Base-by-base conservation (phyloP, 2,888 invertebrate species). In the Ormyrus nitidulus region DNA sequence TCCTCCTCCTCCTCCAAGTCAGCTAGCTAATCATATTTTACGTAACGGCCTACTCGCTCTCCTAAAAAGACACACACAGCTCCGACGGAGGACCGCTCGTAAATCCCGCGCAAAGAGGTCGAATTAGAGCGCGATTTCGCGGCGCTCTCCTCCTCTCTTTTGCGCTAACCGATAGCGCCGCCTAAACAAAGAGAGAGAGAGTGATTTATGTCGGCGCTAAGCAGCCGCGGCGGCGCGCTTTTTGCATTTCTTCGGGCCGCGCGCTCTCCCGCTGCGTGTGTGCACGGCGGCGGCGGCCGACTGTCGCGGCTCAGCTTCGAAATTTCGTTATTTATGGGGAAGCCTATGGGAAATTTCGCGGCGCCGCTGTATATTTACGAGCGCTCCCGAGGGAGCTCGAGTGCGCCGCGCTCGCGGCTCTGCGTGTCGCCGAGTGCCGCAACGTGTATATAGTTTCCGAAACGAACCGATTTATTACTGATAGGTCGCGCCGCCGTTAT, bases 291-390 rank as follows among this genome's bases (percentile, higher is more conserved):
- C 19, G 19, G 19, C 19, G 1, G 19, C 19, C 19, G 19, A 19
- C 19, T 19, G 19, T 19, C 19, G 19, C 1, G 19, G 19, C 19
- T 19, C 19, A 19, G 19, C 19, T 19, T 10, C 53, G 53, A 53
- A 51, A 62, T 72, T 72, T 54, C 72, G 53, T 72, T 71, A 72
- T 72, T 72, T 62, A 62, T 72, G 72, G 46, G 62, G 61, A 72
- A 72, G 62, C 62, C 62, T 49, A 5, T 53, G 72, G 46, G 72
- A 62, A 19, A 72, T 72, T 72, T 62, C 62, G 53, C 51, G 62
- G 34, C 34, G 58, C 49, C 49, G 51, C 59, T 48, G 64, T 7
- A 49, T 49, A 19, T 19, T 48, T 64, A 48, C 13, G 48, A 19
- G 19, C 19, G 19, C 19, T 19, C 19, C 19, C 19, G 19, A 19